Evolutionary conservation across 1,140 invertebrate species (phyloP), one percentile per base, ranked within the genome.

Genomic region (Anastrepha obliqua): DNA sequence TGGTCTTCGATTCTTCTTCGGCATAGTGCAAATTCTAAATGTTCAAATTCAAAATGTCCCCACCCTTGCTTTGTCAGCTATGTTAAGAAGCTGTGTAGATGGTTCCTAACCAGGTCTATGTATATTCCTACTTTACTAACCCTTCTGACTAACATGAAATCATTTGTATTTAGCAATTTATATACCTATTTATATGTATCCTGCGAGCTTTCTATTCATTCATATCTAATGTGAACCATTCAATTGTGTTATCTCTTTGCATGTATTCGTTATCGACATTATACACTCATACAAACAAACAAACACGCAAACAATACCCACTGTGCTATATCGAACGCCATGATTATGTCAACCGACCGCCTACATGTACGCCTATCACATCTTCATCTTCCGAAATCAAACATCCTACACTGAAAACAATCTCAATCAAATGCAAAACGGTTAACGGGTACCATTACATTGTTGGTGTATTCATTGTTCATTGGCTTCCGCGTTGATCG

Each of bases 211-310:
- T 81, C 55, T 55, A 81, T 8, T 51, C 74, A 81, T 29, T 81
- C 74, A 81, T 81, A 20, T 81, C 74, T 81, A 81, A 81, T 81
- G 74, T 55, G 74, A 55, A 55, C 47, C 85, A 86, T 86, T n/a
- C 29, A 86, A 44, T 60, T 86, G 85, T 86, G 59, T 86, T 65
- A 65, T 86, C 85, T 86, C 85, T 86, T 60, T 86, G 85, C 85
- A 60, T 86, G 85, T 65, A 60, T 65, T 86, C 85, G 58, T 60
- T 59, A 62, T 39, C 85, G 58, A 60, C 85, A 60, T 86, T 65
- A 7, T 55, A 62, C 55, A 65, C 51, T 5, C 67, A 47, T 42
- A 44, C 74, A 55, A 81, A 55, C 9, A 74, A 47, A 74, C 3
- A 67, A 42, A 42, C 64, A 67, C 39, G 65, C 65, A 70, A 70